phyloP scores from a whole-genome alignment of 2,888 invertebrate species.

The Drosophila borborema region DNA sequence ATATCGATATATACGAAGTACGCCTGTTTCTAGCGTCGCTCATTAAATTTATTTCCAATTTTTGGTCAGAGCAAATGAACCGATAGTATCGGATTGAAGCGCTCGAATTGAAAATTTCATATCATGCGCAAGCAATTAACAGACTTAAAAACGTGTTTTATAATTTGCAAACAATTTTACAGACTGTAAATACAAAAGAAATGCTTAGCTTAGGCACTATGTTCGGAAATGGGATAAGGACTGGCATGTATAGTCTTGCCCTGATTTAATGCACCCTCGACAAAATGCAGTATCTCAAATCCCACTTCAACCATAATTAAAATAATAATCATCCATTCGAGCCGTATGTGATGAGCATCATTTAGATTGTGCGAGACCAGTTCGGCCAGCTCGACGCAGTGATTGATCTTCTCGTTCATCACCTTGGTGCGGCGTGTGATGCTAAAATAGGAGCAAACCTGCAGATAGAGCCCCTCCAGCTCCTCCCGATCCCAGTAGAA shows the following conservation, averaged over 20 bases:
- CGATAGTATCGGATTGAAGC: conserved; percentile 13
- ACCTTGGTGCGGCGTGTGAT: conserved; percentile 95
- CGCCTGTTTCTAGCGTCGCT: not conserved
- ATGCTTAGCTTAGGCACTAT: conserved; percentile 23
- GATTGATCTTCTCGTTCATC: conserved; percentile 97
- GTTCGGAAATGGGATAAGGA: conserved; percentile 31
- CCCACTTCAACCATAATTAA: conserved; percentile 97
- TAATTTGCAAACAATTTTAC: conserved; percentile 29
- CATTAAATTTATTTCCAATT: not conserved
- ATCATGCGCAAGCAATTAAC: conserved; percentile 1
- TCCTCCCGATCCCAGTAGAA: conserved; percentile 99
- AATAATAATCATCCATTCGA: conserved; percentile 99
- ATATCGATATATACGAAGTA: not conserved
- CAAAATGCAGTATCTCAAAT: conserved; percentile 92
- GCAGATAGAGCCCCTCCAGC: conserved; percentile 93
- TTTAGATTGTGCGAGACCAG: conserved; percentile 95
- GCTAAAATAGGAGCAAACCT: conserved; percentile 93
- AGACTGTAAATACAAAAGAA: conserved; percentile 27
- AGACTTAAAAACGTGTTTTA: conserved; percentile 14
- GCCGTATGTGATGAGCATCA: conserved; percentile 95
- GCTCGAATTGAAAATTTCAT: conserved; percentile 10
- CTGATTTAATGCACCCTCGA: conserved; percentile 66
- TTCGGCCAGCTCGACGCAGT: conserved; percentile 96
- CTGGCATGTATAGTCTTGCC: conserved; percentile 17
- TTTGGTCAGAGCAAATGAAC: not conserved